Conservation (phyloP, 1,140 invertebrate genomes). For the Pogonomyrmex californicus region DNA sequence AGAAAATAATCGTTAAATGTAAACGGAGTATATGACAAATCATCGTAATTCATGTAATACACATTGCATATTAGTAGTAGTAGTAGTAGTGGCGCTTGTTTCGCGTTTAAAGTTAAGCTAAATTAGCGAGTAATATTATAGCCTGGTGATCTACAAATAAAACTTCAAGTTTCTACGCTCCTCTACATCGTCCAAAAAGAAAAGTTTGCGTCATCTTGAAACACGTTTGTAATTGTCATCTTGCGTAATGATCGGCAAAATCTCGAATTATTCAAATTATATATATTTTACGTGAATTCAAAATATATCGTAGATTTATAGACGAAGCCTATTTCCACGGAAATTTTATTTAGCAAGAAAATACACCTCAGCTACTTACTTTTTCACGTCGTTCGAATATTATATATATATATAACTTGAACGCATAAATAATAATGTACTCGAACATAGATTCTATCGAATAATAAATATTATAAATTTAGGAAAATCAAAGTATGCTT, state of each 20-base stretch:
- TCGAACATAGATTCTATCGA: too few species aligned
- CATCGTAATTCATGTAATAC: slow-evolving; percentile 21
- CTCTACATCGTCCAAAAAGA: not conserved
- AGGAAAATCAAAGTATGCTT: too few species aligned
- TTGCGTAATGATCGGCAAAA: not conserved
- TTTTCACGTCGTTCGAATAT: too few species aligned
- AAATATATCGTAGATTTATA: not conserved
- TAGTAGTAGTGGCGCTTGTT: not conserved
- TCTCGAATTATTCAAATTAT: slow-evolving; percentile 16
- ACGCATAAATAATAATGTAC: too few species aligned
- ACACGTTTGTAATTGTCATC: not conserved
- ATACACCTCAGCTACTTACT: too few species aligned
- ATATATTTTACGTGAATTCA: not conserved
- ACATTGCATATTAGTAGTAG: not conserved
- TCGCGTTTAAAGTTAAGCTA: slow-evolving; percentile 17
- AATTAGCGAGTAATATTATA: slow-evolving; percentile 26
- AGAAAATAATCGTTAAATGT: slow-evolving; percentile 44
- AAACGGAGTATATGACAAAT: not conserved
- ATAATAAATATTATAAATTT: too few species aligned
- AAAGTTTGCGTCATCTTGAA: not conserved
- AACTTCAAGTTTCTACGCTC: not conserved
- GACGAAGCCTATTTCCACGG: too few species aligned
- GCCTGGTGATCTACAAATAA: slow-evolving; percentile 29
- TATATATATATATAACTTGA: too few species aligned
- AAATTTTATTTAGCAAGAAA: too few species aligned